These are phyloP conservation scores for Nymphalis c-album DNA, from an alignment of 2,888 invertebrate species.

Conservation along the genomic window DNA sequence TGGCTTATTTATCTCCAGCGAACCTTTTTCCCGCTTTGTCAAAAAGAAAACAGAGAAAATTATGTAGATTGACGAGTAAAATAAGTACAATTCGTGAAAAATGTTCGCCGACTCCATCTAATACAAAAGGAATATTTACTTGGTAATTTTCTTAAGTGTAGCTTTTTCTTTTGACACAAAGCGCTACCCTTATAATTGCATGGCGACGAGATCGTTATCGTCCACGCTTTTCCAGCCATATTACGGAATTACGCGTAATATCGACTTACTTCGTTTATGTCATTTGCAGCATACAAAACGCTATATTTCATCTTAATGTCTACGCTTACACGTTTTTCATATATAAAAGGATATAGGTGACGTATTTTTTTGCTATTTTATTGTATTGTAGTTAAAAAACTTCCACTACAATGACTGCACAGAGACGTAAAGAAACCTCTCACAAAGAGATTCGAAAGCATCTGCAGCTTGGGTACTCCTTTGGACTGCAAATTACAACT, in stretches of 20 bases:
- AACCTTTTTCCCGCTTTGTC: constrained; percentile 36
- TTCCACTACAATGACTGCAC: constrained; percentile 65
- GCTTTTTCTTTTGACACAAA: constrained; percentile 60
- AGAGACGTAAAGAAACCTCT: constrained; percentile 69
- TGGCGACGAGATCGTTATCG: constrained; percentile 66
- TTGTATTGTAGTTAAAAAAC: constrained; percentile 47
- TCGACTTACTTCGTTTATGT: constrained; percentile 54
- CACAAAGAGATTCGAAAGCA: constrained; percentile 77
- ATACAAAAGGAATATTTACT: constrained; percentile 56
- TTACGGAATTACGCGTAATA: constrained; percentile 58
- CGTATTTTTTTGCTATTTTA: constrained; percentile 3
- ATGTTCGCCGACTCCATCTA: constrained; percentile 42
- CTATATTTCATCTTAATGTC: too few relatives aligned
- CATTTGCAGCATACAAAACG: constrained; percentile 6
- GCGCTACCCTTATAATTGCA: constrained; percentile 65
- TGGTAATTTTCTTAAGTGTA: constrained; percentile 64
- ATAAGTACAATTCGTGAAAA: constrained; percentile 39
- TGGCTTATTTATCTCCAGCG: constrained; percentile 32
- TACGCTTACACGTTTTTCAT: neutral
- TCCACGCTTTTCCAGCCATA: constrained; percentile 59
- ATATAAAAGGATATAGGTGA: neutral
- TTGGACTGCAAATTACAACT: constrained; percentile 72
- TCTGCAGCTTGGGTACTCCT: constrained; percentile 73
- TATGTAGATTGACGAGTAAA: constrained; percentile 39
- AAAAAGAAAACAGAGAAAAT: constrained; percentile 34